These are phyloP conservation scores for Myotis davidii DNA, from an alignment of 2,113 vertebrate species.

Conservation along the genomic window DNA sequence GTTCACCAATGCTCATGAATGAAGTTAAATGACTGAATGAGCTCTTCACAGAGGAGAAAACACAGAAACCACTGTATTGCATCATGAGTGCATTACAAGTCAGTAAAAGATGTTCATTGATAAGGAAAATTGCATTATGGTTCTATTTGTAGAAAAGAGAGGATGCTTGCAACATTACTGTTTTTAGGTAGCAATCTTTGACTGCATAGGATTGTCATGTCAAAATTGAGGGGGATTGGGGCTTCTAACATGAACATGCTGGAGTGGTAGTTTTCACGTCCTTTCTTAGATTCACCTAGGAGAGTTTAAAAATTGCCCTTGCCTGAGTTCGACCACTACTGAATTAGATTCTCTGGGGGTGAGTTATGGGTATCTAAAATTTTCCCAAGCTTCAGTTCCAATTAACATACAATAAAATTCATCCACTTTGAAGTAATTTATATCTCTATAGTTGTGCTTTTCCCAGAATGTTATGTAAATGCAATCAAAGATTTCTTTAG, in stretches of 20 bases:
- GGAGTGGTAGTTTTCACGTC: not conserved
- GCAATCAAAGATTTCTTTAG: not conserved
- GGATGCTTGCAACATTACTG: not conserved
- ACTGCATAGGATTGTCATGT: not conserved
- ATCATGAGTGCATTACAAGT: not conserved
- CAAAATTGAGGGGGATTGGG: not conserved
- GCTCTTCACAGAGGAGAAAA: not conserved
- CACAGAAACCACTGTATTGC: not conserved
- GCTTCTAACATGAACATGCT: not conserved
- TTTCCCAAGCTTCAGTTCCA: not conserved
- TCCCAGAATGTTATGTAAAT: not conserved
- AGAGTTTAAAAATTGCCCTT: not conserved
- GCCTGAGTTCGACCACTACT: not conserved
- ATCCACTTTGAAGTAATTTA: not conserved
- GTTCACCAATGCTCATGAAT: not conserved
- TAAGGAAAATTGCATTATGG: not conserved
- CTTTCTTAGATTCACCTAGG: not conserved
- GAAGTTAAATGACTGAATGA: not conserved
- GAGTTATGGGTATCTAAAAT: not conserved
- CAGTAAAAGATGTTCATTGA: not conserved
- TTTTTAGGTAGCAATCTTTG: not conserved
- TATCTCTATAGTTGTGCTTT: not conserved
- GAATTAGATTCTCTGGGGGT: not conserved
- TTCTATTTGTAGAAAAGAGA: not conserved
- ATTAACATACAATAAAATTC: not conserved